Evolutionary conservation across 2,797 vertebrate genomes (phyloP), one percentile per base, ranked within the genome.

Genomic region (Rhinophrynus dorsalis): DNA sequence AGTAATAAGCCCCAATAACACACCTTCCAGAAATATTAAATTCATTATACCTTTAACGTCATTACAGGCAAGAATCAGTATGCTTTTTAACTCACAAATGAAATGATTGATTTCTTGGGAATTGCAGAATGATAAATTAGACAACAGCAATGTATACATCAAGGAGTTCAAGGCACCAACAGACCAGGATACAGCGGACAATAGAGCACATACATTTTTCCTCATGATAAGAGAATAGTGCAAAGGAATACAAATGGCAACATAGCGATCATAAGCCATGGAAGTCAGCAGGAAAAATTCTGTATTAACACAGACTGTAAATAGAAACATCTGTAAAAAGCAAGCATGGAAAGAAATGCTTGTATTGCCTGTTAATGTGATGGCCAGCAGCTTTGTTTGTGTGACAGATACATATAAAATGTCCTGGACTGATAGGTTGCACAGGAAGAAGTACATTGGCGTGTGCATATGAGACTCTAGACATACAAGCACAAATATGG

Each of bases 261-360:
- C 44, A 40, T 68, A 68, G 2, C 66, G 54, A 15, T 68, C 66
- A 30, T 58, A 59, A 7, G 66, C 66, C 66, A 68, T 68, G 3
- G 33, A 20, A 17, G 66, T 26, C 9, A 68, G n/a, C 2, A 68
- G 45, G 1, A 59, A 48, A 20, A 59, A 29, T 38, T 68, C 23
- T 2, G 32, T 20, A 13, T 6, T n/a, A 17, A 48, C 32, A 29
- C 55, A 59, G 5, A 20, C 29, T 5, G 23, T 11, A 58, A 27
- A 50, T 5, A 68, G 7, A 59, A 38, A 58, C 5, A 67, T n/a
- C 10, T 67, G 51, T 0, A 20, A 17, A 3, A 67, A 15, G 2
- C 66, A 68, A 1, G 23, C 23, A 5, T 21, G 2, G 17, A 50
- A 59, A 15, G 55, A 59, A 4, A 67, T 67, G 3, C 11, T 38